phyloP scores from a whole-genome alignment of 2,113 vertebrate genomes.

The Zapus hudsonius region DNA sequence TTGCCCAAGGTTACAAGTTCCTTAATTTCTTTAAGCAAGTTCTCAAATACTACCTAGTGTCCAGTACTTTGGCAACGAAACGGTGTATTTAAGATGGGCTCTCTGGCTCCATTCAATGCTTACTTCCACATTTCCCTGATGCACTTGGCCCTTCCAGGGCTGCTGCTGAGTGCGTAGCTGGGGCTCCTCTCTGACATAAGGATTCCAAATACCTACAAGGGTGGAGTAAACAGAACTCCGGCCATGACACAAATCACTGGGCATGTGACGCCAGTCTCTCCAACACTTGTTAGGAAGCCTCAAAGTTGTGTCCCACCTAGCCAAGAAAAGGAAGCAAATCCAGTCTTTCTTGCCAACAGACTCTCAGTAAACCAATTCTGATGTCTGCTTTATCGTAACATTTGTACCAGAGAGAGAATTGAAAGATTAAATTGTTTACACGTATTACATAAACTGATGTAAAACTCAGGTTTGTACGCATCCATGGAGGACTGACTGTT shows the following conservation, averaged over 20 bases:
- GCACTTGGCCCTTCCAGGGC: constrained; percentile 21
- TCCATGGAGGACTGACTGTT: constrained; percentile 54
- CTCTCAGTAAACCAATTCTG: constrained; percentile 40
- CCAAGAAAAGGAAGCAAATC: constrained; percentile 36
- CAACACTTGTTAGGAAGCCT: constrained; percentile 42
- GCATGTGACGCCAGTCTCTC: constrained; percentile 69
- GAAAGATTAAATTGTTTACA: constrained; percentile 78
- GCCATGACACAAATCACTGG: constrained; percentile 68
- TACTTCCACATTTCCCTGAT: constrained; percentile 47
- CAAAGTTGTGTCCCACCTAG: background rate
- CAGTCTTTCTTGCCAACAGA: constrained; percentile 61
- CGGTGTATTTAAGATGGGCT: background rate
- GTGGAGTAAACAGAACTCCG: constrained; percentile 70
- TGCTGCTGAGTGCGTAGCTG: background rate
- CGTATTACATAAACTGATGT: constrained; percentile 70
- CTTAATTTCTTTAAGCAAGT: constrained; percentile 28
- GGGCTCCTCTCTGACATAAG: constrained; percentile 68
- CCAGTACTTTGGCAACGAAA: constrained; percentile 10
- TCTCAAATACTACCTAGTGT: constrained; percentile 15
- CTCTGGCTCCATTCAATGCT: background rate
- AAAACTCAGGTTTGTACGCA: constrained; percentile 51
- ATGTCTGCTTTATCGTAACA: constrained; percentile 68
- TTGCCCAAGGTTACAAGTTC: constrained; percentile 18
- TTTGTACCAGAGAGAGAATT: constrained; percentile 65
- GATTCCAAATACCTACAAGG: constrained; percentile 58